phyloP scores from a whole-genome alignment of 2,888 invertebrate genomes.

The Amblyjoppa fuscipennis region DNA sequence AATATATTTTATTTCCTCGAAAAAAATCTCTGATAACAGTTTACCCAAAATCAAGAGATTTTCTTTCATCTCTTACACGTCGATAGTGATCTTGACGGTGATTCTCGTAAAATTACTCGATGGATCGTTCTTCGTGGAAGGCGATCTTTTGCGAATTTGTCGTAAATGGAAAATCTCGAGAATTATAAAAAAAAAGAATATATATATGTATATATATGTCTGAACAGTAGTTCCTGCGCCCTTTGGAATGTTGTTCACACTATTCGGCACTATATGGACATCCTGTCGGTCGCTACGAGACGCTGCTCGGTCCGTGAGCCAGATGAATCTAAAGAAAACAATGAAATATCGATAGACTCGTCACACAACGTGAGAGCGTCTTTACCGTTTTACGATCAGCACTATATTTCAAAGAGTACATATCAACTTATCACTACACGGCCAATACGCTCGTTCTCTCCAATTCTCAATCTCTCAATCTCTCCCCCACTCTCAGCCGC shows the following conservation, averaged over 20 bases:
- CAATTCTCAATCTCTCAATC: slow-evolving; percentile 4
- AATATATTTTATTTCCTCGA: slow-evolving; percentile 13
- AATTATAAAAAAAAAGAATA: not conserved
- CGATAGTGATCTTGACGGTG: not conserved
- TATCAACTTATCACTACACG: slow-evolving; percentile 74
- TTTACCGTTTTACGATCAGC: slow-evolving; percentile 69
- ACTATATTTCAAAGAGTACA: slow-evolving; percentile 76
- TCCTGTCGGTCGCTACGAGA: not conserved
- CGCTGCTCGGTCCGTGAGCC: slow-evolving; percentile 20
- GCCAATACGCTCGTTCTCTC: slow-evolving; percentile 53
- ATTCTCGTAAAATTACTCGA: not conserved
- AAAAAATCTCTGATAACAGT: slow-evolving; percentile 13
- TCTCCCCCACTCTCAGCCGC: slow-evolving; percentile 6
- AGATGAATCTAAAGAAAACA: slow-evolving; percentile 28
- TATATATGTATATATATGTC: not conserved
- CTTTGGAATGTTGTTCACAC: slow-evolving; percentile 10
- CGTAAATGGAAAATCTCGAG: not conserved
- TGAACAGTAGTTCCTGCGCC: not conserved
- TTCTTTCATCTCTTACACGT: not conserved
- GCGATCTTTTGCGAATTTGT: not conserved
- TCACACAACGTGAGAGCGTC: slow-evolving; percentile 10
- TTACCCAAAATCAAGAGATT: slow-evolving; percentile 12
- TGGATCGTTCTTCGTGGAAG: not conserved
- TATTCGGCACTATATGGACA: not conserved
- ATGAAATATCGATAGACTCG: slow-evolving; percentile 30